phyloP scores from a whole-genome alignment of 2,797 vertebrate genomes.

The Tympanoctomys barrerae region DNA sequence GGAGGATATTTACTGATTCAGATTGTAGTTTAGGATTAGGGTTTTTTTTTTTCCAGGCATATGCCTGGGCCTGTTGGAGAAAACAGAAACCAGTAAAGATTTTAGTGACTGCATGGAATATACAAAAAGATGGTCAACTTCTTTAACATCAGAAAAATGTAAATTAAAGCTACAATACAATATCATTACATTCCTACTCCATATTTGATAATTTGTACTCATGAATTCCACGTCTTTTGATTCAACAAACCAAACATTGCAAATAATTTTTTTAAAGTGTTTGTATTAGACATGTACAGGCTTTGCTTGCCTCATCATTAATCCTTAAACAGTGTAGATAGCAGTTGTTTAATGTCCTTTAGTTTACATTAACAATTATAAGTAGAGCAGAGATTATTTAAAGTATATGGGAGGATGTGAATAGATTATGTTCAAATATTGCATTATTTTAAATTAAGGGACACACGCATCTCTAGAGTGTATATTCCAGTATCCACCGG shows the following conservation, averaged over 20 bases:
- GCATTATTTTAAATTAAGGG: background rate
- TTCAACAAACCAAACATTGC: background rate
- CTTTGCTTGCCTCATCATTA: background rate
- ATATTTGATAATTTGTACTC: background rate
- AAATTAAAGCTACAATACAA: background rate
- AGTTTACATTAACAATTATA: background rate
- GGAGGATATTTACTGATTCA: background rate
- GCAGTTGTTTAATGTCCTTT: background rate
- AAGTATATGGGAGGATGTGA: background rate
- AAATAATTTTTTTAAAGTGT: background rate
- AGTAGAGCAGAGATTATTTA: background rate
- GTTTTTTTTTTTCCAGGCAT: background rate
- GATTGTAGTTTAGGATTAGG: background rate
- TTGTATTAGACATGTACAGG: background rate
- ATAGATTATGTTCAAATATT: background rate
- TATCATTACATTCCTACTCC: background rate
- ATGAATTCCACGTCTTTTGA: background rate
- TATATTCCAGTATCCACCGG: no score
- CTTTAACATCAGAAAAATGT: conserved; percentile 38
- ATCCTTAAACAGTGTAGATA: background rate
- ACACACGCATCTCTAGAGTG: background rate
- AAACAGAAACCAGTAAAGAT: background rate
- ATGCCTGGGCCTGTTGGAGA: background rate
- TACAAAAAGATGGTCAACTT: background rate
- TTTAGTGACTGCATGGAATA: background rate